Base-by-base conservation (phyloP, 2,113 vertebrate genomes). In the Pholis gunnellus region DNA sequence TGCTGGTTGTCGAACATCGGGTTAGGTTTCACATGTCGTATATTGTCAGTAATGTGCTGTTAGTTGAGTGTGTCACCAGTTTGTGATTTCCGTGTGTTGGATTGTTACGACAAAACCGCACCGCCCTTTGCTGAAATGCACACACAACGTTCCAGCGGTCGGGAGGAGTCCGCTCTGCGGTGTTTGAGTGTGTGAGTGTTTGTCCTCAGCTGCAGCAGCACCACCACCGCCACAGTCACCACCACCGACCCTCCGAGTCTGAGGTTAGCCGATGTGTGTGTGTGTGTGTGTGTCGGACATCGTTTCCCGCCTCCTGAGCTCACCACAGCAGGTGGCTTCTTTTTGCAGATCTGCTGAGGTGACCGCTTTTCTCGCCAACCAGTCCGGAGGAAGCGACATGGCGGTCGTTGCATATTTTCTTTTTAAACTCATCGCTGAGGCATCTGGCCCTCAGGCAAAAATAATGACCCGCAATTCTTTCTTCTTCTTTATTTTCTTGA, bases 391-490 rank as follows among this genome's bases (percentile, higher is more conserved):
- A 84, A 87, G 81, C 66, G 85, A 84, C 89, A 81, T 78, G 88
- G 91, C 91, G 87, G 91, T 83, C 88, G 68, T 94, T 95, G 93
- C 93, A 95, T 95, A 94, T 94, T 91, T 92, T 89, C 85, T 80
- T 75, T 89, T 82, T 74, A 72, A 75, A 87, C 88, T 82, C 89
- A 75, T 86, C 76, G 48, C 48, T 54, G 88, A 90, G 89, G 81
- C 87, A 82, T 87, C 59, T 84, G 83, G 57, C 81, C 91, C 82
- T 82, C 86, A 85, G 82, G 85, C 87, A 87, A 85, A 91, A 88
- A 91, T 84, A 85, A 89, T 83, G 31, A 84, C 73, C 78, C 78
- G 83, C 87, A 85, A 57, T 75, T 79, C 77, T 65, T 67, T 70
- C 3, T 67, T 40, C 64, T 52, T 40, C 42, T 59, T 65, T 56